Evolutionary conservation across 2,888 invertebrate species (phyloP).

Genomic region (Thereva unica): DNA sequence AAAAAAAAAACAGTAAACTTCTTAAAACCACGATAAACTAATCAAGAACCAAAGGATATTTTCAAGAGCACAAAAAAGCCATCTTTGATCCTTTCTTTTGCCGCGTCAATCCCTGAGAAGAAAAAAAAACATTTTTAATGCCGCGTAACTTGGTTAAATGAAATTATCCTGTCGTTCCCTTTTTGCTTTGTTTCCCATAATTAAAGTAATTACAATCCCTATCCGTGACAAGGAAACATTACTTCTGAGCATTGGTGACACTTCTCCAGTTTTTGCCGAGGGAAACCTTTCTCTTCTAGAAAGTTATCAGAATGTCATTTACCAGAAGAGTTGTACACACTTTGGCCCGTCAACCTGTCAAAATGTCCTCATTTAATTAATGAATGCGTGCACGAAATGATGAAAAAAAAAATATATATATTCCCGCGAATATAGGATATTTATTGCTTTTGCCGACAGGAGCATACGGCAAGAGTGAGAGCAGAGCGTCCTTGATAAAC

Average conservation of each 20-base stretch:
- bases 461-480: no score
- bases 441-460: no score
- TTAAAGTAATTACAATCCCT: constrained; percentile 16
- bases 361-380: constrained; percentile 18
- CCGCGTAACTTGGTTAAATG: background rate
- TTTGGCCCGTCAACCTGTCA: constrained; percentile 15
- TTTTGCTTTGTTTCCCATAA: background rate
- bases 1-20: no score
- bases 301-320: constrained; percentile 22
- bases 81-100: no score
- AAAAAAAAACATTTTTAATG: no score
- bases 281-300: background rate
- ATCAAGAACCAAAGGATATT: no score
- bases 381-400: constrained; percentile 7
- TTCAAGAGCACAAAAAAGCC: no score
- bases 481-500: no score
- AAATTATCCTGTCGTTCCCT: background rate
- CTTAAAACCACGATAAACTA: no score
- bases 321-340: constrained; percentile 15
- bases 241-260: constrained; percentile 9
- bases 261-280: constrained; percentile 5
- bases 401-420: constrained; percentile 10
- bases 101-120: no score
- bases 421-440: background rate
- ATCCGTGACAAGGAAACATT: constrained; percentile 18